Base-by-base conservation (phyloP, 2,888 invertebrate species). In the Drosophila suboccidentalis region DNA sequence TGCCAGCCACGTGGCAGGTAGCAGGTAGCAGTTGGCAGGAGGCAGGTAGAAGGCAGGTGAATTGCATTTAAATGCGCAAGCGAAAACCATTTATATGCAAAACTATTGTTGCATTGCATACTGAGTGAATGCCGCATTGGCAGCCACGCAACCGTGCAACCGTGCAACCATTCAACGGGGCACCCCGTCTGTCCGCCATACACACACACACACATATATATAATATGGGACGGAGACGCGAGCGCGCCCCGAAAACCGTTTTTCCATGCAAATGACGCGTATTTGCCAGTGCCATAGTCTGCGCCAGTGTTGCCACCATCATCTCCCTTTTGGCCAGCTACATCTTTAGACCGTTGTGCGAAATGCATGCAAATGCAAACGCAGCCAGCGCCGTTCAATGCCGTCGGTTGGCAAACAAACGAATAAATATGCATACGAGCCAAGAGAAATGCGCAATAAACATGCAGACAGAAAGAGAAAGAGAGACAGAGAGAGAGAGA, bases 51-150 rank as follows among this genome's bases (percentile, higher is more conserved):
- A 74, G 57, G 46, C 70, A 71, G 77, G 71, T 78, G 76, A 78
- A 79, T 90, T 76, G 86, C 78, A 87, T 91, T 91, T 90, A 91
- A 91, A 90, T 91, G 89, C 90, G 78, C 88, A 78, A 90, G 87
- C 84, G 83, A 90, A 90, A 89, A 81, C 87, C 81, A 91, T 91
- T 91, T 91, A 89, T 90, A 91, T 91, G 90, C 91, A 90, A 91
- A 91, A 91, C 89, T 91, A 87, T 91, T 90, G 83, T 89, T 90
- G 81, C 87, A 81, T 80, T 77, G 88, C 91, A 91, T 91, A 84
- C 87, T 51, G 82, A 91, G 90, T 87, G 82, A 80, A 75, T 86
- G 86, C 80, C 80, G 87, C 69, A 73, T 66, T 77, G 80, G 65
- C 65, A 66, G 47, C 46, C 41, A 47, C 41, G 61, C 34, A 41